A percentile compares a stretch with the other conserved stretches of the same genome.
phyloP scores from a whole-genome alignment of 2,113 vertebrate species.

The Stercorarius parasiticus region DNA sequence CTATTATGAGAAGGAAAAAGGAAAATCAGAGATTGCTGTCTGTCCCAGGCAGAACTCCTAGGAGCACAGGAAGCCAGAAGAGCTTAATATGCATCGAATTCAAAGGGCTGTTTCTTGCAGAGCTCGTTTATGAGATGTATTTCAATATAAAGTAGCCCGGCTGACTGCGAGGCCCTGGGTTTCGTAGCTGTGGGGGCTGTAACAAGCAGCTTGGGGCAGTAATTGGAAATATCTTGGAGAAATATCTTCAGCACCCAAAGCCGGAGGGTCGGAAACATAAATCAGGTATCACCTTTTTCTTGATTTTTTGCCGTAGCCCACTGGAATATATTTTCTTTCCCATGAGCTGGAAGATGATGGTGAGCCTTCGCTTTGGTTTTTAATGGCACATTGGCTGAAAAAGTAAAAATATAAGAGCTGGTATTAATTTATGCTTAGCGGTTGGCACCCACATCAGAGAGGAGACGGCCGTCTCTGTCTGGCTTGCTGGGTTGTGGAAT shows the following conservation, averaged over 20 bases:
- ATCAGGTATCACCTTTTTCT: not conserved
- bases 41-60: not conserved
- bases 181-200: not conserved
- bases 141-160: not conserved
- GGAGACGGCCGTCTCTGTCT: not conserved
- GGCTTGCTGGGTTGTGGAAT: not conserved
- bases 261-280: not conserved
- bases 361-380: not conserved
- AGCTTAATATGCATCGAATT: not conserved
- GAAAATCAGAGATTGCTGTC: not conserved
- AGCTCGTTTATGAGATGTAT: not conserved
- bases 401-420: not conserved
- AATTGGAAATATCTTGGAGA: not conserved
- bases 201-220: not conserved
- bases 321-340: not conserved
- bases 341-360: not conserved
- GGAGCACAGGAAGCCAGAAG: not conserved
- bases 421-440: not conserved
- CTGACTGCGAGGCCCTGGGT: fast-evolving
- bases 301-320: not conserved
- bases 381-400: not conserved
- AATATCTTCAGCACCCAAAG: not conserved
- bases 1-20: not conserved
- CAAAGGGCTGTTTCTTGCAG: not conserved
- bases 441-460: not conserved